These are phyloP conservation scores for Limnephilus marmoratus DNA, from an alignment of 2,888 invertebrate genomes.

Conservation along the genomic window DNA sequence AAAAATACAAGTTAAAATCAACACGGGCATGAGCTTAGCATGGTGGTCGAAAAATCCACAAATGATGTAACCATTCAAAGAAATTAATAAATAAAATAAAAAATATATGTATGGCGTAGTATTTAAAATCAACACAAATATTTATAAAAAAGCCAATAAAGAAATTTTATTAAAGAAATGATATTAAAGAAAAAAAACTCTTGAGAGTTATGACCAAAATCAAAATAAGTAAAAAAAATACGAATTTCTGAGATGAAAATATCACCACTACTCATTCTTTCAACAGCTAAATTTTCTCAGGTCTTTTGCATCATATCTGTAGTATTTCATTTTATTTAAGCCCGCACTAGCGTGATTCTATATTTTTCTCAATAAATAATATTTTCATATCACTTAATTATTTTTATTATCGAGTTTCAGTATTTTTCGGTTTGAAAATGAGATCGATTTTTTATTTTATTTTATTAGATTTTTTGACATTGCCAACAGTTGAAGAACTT, in stretches of 20 bases:
- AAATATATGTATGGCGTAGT: too few relatives aligned
- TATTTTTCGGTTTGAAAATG: not conserved
- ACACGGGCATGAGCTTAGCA: too few relatives aligned
- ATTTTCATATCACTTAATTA: not conserved
- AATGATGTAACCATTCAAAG: too few relatives aligned
- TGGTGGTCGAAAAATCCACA: too few relatives aligned
- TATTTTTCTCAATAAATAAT: not conserved
- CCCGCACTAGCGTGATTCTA: not conserved
- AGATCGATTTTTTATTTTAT: not conserved
- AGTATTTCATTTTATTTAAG: not conserved
- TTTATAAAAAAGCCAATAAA: not conserved
- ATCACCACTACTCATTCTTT: not conserved
- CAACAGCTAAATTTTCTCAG: not conserved
- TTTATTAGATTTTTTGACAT: not conserved
- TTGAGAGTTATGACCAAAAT: not conserved
- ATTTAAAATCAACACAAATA: not conserved
- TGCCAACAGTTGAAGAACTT: not conserved
- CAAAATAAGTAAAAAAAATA: not conserved
- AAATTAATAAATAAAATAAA: too few relatives aligned
- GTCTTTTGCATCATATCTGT: not conserved
- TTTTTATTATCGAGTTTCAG: not conserved
- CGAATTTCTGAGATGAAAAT: not conserved
- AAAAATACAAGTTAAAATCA: too few relatives aligned
- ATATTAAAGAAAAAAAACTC: not conserved
- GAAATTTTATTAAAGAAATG: not conserved